Conservation (phyloP, 2,113 vertebrate genomes). For the Pica pica region DNA sequence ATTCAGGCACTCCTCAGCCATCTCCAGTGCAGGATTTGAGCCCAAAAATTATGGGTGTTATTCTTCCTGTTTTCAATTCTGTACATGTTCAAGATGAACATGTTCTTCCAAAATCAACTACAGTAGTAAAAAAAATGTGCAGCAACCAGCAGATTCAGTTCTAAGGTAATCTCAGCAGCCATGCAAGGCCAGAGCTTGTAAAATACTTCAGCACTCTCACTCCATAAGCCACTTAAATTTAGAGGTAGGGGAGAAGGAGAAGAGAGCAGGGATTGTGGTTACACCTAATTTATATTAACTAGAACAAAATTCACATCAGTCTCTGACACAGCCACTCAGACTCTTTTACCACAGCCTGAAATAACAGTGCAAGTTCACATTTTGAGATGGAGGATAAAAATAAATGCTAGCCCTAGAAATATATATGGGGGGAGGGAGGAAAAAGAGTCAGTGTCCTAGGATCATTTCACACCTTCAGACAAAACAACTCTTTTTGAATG, state of each 20-base stretch:
- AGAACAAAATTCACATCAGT: not conserved
- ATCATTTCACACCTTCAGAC: not conserved
- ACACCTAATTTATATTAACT: not conserved
- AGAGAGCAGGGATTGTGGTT: not conserved
- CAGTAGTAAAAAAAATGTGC: not conserved
- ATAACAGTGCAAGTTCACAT: not conserved
- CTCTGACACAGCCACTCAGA: not conserved
- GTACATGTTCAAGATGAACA: not conserved
- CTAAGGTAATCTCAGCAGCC: not conserved
- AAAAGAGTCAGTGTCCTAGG: not conserved
- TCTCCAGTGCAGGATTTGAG: not conserved
- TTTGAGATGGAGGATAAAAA: not conserved
- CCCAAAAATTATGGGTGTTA: not conserved
- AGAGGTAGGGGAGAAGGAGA: not conserved
- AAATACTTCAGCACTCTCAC: not conserved
- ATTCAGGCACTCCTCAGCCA: not conserved
- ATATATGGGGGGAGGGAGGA: accelerated
- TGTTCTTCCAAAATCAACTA: constrained; percentile 6
- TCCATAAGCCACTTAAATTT: not conserved
- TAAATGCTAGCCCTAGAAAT: not conserved
- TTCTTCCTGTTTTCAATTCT: not conserved
- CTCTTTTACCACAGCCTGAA: not conserved
- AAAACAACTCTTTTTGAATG: not conserved
- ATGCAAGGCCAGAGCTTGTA: not conserved
- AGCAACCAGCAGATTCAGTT: not conserved